A percentile compares a stretch with the other conserved stretches of the same genome.
Evolutionary conservation across 2,113 vertebrate genomes (phyloP).

Genomic region (Phycodurus eques): DNA sequence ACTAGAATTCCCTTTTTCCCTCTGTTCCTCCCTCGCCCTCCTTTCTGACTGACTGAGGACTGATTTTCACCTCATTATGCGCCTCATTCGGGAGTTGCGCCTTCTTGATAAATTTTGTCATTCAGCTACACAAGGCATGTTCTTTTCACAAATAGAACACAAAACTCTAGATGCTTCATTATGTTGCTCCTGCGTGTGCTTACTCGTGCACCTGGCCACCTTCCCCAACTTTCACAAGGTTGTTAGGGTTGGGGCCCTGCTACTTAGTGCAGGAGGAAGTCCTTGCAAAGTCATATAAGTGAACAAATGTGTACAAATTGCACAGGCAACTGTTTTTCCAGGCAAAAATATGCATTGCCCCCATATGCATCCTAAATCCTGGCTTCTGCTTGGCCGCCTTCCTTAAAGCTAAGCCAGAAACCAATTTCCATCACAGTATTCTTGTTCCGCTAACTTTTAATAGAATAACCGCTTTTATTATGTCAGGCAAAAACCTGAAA

Average conservation of each 20-base stretch:
- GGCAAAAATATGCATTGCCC: not conserved
- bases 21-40: conserved; percentile 14
- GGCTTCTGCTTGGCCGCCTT: conserved; percentile 18
- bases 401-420: conserved; percentile 21
- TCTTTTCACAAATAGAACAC: conserved; percentile 69
- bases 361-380: conserved; percentile 11
- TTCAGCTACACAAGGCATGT: conserved; percentile 60
- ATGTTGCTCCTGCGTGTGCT: conserved; percentile 56
- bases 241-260: conserved; percentile 44
- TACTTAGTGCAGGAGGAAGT: conserved; percentile 21
- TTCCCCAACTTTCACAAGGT: conserved; percentile 53
- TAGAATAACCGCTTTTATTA: conserved; percentile 5
- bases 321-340: not conserved
- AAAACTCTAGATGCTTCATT: conserved; percentile 69
- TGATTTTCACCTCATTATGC: conserved; percentile 63
- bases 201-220: conserved; percentile 45
- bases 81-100: conserved; percentile 54
- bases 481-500: conserved; percentile 26
- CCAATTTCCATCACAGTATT: conserved; percentile 26
- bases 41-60: conserved; percentile 47
- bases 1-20: conserved; percentile 4
- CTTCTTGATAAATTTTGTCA: conserved; percentile 68
- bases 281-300: conserved; percentile 30
- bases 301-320: conserved; percentile 31
- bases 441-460: conserved; percentile 23